These are phyloP conservation scores for Mycetomoellerius zeteki DNA, from an alignment of 1,140 invertebrate species.

Conservation along the genomic window DNA sequence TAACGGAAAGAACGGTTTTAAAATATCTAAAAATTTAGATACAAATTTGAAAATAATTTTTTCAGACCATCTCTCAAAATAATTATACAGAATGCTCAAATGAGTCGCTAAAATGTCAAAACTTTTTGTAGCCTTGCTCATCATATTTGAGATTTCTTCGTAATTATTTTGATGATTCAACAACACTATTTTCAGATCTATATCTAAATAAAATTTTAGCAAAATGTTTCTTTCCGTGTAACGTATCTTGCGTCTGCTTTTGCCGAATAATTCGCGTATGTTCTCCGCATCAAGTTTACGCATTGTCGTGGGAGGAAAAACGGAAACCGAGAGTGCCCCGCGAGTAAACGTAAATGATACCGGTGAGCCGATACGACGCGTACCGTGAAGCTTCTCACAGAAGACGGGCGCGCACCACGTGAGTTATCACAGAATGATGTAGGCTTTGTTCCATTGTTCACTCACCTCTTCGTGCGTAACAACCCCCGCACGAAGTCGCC, in stretches of 20 bases:
- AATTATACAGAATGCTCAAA: too few relatives aligned
- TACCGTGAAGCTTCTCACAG: slow-evolving; percentile 3
- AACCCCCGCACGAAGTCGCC: not conserved
- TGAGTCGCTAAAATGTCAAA: too few relatives aligned
- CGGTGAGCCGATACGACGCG: not conserved
- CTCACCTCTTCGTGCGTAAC: slow-evolving; percentile 48
- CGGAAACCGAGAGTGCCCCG: not conserved
- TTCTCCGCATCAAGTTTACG: not conserved
- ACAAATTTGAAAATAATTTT: too few relatives aligned
- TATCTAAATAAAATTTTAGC: too few relatives aligned
- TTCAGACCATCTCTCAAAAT: too few relatives aligned
- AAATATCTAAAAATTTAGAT: too few relatives aligned
- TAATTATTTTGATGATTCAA: too few relatives aligned
- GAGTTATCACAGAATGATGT: slow-evolving; percentile 8
- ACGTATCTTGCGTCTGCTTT: not conserved
- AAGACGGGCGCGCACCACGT: slow-evolving; percentile 39
- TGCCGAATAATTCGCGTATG: not conserved
- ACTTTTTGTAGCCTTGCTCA: too few relatives aligned
- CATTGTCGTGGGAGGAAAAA: not conserved
- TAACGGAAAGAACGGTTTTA: too few relatives aligned
- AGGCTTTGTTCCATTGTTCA: slow-evolving; percentile 21
- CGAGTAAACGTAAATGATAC: not conserved
- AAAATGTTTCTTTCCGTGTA: too few relatives aligned
- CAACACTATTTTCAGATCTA: too few relatives aligned
- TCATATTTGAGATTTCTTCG: too few relatives aligned